A percentile compares a stretch with the other conserved stretches of the same genome.
These are phyloP conservation scores for Pachydiplax longipennis DNA, from an alignment of 2,888 invertebrate genomes.

Conservation along the genomic window DNA sequence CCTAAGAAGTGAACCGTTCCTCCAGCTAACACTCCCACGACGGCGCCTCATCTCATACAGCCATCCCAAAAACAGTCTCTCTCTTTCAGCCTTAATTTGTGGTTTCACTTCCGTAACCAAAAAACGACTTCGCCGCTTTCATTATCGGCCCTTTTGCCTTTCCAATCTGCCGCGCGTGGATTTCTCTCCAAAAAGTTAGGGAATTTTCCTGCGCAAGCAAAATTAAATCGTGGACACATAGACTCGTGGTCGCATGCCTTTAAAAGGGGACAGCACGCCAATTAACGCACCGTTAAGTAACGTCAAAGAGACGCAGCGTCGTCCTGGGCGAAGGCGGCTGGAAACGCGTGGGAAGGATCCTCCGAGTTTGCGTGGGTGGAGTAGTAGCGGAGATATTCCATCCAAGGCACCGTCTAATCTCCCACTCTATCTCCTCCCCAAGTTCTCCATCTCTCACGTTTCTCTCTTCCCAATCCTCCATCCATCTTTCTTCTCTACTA, in stretches of 20 bases:
- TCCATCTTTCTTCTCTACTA: too few relatives aligned
- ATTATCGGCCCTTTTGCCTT: not conserved
- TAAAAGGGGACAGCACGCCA: not conserved
- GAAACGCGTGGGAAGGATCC: not conserved
- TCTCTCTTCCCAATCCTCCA: not conserved
- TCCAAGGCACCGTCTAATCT: not conserved
- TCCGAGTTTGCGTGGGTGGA: not conserved
- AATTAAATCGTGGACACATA: not conserved
- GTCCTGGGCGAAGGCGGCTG: not conserved
- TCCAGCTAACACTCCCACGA: too few relatives aligned
- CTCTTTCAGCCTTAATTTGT: not conserved
- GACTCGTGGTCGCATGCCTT: not conserved
- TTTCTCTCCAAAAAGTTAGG: not conserved
- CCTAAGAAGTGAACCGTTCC: too few relatives aligned
- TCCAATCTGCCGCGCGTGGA: not conserved
- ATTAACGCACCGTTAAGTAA: not conserved
- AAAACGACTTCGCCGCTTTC: not conserved
- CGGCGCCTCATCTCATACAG: too few relatives aligned
- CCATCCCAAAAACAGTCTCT: not conserved
- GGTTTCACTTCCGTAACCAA: not conserved
- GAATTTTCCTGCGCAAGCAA: not conserved
- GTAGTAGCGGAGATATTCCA: not conserved
- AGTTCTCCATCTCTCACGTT: slow-evolving; percentile 5
- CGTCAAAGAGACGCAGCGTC: not conserved
- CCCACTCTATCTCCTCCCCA: slow-evolving; percentile 18